Conservation (phyloP, 1,140 invertebrate species). For the Vanessa atalanta region DNA sequence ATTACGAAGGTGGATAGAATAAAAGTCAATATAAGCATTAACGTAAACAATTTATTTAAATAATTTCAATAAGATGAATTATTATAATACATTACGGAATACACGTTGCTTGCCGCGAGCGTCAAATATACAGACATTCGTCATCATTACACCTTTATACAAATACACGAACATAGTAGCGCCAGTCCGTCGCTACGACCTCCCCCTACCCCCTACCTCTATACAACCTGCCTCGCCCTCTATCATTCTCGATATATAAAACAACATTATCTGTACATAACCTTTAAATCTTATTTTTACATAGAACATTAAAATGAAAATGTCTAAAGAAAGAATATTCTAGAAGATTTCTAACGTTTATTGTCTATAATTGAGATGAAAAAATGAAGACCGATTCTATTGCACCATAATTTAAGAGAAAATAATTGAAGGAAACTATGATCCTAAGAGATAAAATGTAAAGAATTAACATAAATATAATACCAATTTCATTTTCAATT, state of each 20-base stretch:
- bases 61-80: slow-evolving; percentile 64
- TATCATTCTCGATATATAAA: slow-evolving; percentile 6
- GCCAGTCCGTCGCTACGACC: background rate
- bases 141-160: slow-evolving; percentile 19
- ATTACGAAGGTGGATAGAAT: slow-evolving; percentile 24
- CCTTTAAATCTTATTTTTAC: slow-evolving; percentile 18
- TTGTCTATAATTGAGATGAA: slow-evolving; percentile 16
- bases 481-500: slow-evolving; percentile 17
- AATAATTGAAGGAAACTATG: background rate
- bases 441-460: background rate
- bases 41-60: slow-evolving; percentile 78
- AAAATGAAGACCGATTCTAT: slow-evolving; percentile 4
- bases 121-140: slow-evolving; percentile 62
- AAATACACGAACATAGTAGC: slow-evolving; percentile 1
- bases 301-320: slow-evolving; percentile 9
- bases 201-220: background rate
- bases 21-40: slow-evolving; percentile 60
- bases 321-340: slow-evolving; percentile 4
- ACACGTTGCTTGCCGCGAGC: slow-evolving; percentile 43
- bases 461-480: slow-evolving; percentile 13
- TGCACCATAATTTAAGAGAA: slow-evolving; percentile 14
- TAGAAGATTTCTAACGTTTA: slow-evolving; percentile 9
- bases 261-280: slow-evolving; percentile 29
- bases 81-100: slow-evolving; percentile 68
- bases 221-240: slow-evolving; percentile 7